These are phyloP conservation scores for Eilema sororculum DNA, from an alignment of 2,888 invertebrate genomes.

Conservation along the genomic window DNA sequence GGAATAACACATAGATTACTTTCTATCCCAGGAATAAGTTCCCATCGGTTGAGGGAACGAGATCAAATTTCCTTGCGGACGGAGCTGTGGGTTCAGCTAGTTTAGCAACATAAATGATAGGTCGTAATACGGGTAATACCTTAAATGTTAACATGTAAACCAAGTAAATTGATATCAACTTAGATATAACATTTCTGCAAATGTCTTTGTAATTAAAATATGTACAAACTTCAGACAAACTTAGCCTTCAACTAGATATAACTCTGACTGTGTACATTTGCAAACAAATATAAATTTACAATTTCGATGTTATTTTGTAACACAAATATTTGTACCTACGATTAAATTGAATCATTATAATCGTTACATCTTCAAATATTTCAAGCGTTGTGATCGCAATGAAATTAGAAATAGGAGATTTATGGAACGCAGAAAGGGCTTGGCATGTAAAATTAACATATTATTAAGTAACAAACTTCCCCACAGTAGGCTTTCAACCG, in stretches of 20 bases:
- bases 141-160: background rate
- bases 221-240: background rate
- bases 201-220: background rate
- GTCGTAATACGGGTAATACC: background rate
- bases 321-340: background rate
- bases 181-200: background rate
- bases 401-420: conserved; percentile 7
- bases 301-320: conserved; percentile 3
- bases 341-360: background rate
- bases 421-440: conserved; percentile 1
- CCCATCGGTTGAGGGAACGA: no score
- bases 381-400: background rate
- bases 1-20: no score
- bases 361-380: background rate
- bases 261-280: background rate
- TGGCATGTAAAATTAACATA: conserved; percentile 44
- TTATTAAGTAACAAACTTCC: conserved; percentile 44
- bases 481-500: conserved; percentile 28
- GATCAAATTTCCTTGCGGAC: no score
- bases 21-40: no score
- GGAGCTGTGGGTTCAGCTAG: background rate
- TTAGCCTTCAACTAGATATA: conserved; percentile 2
- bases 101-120: background rate
- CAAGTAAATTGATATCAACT: background rate
- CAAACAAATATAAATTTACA: background rate